Base-by-base conservation (phyloP, 2,797 vertebrate species). In the Myoxocephalus aenaeus region DNA sequence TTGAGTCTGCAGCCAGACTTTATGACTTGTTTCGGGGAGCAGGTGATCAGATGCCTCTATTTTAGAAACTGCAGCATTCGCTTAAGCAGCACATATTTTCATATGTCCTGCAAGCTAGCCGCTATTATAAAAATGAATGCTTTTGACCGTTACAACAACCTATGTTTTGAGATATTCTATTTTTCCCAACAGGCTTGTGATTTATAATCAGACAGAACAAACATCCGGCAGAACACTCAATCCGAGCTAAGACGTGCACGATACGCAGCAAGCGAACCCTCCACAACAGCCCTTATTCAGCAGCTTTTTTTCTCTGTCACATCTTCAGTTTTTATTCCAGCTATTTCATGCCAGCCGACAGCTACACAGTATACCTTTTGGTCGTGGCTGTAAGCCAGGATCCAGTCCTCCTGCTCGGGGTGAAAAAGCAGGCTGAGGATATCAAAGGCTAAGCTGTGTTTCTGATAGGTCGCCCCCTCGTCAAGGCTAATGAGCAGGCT, bases 341-440 rank as follows among this genome's bases (percentile, higher is more conserved):
- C 64, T 82, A 40, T 76, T 76, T 85, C 46, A 79, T 58, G 65
- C 71, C 63, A 73, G 48, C 59, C 63, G 88, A 89, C 77, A 87
- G 71, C 82, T 65, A 63, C 72, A 65, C 12, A 8, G 5, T 34
- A 85, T 91, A 97, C 97, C 96, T 98, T 98, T 91, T 97, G 97
- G 91, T 98, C 96, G 77, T 97, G 94, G 87, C 97, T 97, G 90
- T 98, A 98, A 59, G 97, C 97, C 90, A 98, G 92, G 77, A 98
- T 97, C 97, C 97, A 98, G 77, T 98, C 97, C 78, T 98, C 97
- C 81, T 97, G 96, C 88, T 97, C 93, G 0, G 97, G 97, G 82
- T 98, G 97, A 84, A 98, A 98, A 65, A 98, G 96, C 80, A 98
- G 91, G 77, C 97, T 98, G 90, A 97, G 97, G 86, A 98, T 97